phyloP scores from a whole-genome alignment of 2,888 invertebrate species.

The Pherbina coryleti region DNA sequence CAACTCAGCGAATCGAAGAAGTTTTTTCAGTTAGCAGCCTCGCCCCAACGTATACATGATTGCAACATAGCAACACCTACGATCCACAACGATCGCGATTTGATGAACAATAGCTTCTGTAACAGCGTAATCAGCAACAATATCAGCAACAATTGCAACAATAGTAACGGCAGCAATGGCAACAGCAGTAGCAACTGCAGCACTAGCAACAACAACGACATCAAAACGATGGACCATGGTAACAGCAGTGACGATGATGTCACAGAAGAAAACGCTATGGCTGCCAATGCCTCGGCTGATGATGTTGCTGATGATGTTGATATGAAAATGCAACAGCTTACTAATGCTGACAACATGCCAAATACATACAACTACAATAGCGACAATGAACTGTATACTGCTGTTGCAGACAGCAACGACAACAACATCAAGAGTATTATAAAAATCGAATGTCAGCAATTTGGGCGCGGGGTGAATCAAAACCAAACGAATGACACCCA shows the following conservation, averaged over 20 bases:
- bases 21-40: slow-evolving; percentile 70
- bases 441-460: not conserved
- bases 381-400: not conserved
- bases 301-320: not conserved
- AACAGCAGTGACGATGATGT: not conserved
- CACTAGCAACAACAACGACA: slow-evolving; percentile 41
- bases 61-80: slow-evolving; percentile 45
- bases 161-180: slow-evolving; percentile 37
- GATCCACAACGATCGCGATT: slow-evolving; percentile 39
- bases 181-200: slow-evolving; percentile 39
- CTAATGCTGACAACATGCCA: not conserved
- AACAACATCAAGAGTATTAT: slow-evolving; percentile 5
- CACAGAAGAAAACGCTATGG: not conserved
- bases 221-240: slow-evolving; percentile 38
- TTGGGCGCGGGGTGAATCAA: slow-evolving; percentile 28
- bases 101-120: slow-evolving; percentile 34
- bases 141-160: slow-evolving; percentile 31
- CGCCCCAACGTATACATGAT: slow-evolving; percentile 67
- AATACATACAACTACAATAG: slow-evolving; percentile 7
- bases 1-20: slow-evolving; percentile 69
- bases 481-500: slow-evolving; percentile 16
- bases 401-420: slow-evolving; percentile 9
- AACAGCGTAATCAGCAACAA: slow-evolving; percentile 34
- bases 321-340: too few relatives aligned
- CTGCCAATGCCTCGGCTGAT: not conserved